Evolutionary conservation across 2,113 vertebrate species (phyloP).

Genomic region (Phycodurus eques): DNA sequence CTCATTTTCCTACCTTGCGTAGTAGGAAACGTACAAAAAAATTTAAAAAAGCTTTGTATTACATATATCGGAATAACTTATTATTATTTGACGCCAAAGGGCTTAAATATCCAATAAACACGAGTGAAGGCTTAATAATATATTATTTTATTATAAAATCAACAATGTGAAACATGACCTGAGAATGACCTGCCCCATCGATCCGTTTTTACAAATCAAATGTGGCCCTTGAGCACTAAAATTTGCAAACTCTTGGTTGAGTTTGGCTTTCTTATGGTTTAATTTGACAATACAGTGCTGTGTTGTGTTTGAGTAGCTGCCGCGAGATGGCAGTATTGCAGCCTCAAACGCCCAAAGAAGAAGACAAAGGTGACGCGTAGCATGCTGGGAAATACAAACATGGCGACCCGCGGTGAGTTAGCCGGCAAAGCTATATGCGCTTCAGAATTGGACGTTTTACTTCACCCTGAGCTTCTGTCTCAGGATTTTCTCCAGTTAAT

Average conservation of each 20-base stretch:
- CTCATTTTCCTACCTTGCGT: neutral
- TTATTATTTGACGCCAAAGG: neutral
- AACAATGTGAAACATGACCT: too few relatives aligned
- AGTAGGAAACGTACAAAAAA: neutral
- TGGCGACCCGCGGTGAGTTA: constrained; percentile 56
- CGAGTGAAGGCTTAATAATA: neutral
- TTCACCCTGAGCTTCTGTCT: constrained; percentile 76
- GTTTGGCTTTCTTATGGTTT: too few relatives aligned
- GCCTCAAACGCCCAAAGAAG: neutral
- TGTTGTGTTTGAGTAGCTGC: neutral
- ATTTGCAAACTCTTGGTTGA: too few relatives aligned
- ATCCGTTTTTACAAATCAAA: too few relatives aligned
- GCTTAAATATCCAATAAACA: neutral
- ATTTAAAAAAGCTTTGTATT: neutral
- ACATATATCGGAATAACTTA: neutral
- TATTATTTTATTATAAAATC: too few relatives aligned
- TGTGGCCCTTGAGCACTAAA: too few relatives aligned
- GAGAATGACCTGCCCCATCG: too few relatives aligned
- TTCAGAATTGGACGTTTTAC: constrained; percentile 57
- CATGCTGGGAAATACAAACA: constrained; percentile 51
- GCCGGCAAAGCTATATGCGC: constrained; percentile 22
- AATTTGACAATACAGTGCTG: neutral
- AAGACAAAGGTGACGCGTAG: neutral
- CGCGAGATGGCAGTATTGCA: neutral
- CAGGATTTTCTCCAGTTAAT: constrained; percentile 64